These are phyloP conservation scores for Mycetomoellerius zeteki DNA, from an alignment of 1,140 invertebrate species.

Conservation along the genomic window DNA sequence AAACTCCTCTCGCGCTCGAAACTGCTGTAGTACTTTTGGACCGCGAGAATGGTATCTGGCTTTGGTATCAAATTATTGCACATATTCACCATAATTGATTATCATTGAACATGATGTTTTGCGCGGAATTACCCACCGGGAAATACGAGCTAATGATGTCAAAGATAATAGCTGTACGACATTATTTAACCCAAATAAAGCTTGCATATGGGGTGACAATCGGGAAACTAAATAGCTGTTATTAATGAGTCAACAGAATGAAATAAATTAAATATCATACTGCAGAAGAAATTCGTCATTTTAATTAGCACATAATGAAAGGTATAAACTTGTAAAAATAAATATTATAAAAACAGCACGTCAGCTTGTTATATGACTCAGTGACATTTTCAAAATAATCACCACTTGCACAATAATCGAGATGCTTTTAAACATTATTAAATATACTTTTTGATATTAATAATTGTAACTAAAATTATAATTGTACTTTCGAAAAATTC, in stretches of 20 bases:
- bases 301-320: not conserved
- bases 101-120: constrained; percentile 35
- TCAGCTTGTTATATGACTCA: not conserved
- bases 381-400: not conserved
- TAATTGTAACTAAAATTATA: not conserved
- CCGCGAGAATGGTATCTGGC: constrained; percentile 25
- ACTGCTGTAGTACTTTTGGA: constrained; percentile 29
- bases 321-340: not conserved
- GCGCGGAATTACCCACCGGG: not conserved
- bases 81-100: constrained; percentile 49
- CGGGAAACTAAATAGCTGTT: constrained; percentile 12
- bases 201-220: not conserved
- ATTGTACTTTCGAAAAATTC: not conserved
- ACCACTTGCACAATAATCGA: not conserved
- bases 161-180: constrained; percentile 18
- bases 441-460: not conserved
- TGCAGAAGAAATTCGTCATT: not conserved
- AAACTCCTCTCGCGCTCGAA: constrained; percentile 37
- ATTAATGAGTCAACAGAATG: not conserved
- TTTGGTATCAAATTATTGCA: constrained; percentile 53
- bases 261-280: not conserved
- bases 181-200: not conserved
- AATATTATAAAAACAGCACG: not conserved
- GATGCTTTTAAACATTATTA: not conserved
- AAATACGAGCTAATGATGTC: constrained; percentile 43